A percentile compares a stretch with the other conserved stretches of the same genome.
These are phyloP conservation scores for Anthonomus grandis DNA, from an alignment of 1,140 invertebrate genomes.

Conservation along the genomic window DNA sequence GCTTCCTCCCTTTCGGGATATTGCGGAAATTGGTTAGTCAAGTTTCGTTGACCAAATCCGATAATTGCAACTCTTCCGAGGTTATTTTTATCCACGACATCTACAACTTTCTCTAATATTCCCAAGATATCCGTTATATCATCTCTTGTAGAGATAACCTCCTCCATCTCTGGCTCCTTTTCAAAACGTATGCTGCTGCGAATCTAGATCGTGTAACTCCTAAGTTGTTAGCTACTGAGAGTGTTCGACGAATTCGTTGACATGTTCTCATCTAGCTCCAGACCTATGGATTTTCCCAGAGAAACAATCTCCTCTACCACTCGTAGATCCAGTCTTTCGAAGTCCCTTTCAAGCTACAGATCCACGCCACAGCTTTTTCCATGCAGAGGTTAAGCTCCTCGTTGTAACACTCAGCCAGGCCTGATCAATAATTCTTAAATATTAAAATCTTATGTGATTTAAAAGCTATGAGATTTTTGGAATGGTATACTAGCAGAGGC, in stretches of 20 bases:
- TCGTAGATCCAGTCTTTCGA: neutral
- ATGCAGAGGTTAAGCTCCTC: constrained; percentile 35
- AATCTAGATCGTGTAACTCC: constrained; percentile 3
- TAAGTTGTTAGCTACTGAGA: neutral
- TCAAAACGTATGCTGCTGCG: too few species aligned
- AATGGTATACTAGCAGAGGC: constrained; percentile 50
- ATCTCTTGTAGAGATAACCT: too few species aligned
- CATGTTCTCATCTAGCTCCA: neutral
- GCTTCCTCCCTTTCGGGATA: too few species aligned
- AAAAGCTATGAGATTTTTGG: constrained; percentile 43
- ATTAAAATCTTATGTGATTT: constrained; percentile 25
- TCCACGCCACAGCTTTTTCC: constrained; percentile 39
- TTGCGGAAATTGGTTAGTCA: too few species aligned
- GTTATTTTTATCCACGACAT: too few species aligned
- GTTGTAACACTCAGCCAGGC: constrained; percentile 33
- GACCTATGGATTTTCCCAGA: neutral
- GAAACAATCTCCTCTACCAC: constrained; percentile 5
- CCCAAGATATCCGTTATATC: too few species aligned
- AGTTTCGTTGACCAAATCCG: too few species aligned
- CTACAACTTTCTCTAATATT: too few species aligned
- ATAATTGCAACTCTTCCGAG: too few species aligned
- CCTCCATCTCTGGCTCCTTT: too few species aligned
- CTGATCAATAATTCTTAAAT: constrained; percentile 40
- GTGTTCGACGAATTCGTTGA: neutral
- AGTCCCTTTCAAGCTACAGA: constrained; percentile 23